A percentile compares a stretch with the other conserved stretches of the same genome.
Evolutionary conservation across 1,140 invertebrate species (phyloP).

Genomic region (Dendroctonus ponderosae): DNA sequence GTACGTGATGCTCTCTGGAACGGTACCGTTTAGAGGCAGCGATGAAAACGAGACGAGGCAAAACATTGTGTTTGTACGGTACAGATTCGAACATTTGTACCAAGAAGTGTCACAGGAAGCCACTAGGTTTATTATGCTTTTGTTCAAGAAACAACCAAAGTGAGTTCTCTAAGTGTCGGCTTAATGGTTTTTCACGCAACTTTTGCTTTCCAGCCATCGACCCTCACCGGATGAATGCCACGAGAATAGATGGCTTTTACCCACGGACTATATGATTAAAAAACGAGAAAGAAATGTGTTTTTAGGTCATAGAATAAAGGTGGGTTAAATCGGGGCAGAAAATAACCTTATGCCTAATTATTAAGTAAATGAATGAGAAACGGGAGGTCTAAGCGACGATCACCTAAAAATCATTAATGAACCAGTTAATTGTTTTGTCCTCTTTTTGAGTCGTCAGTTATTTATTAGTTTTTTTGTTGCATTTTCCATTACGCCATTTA

Average conservation of each 20-base stretch:
- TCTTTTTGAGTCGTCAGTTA: too few relatives aligned
- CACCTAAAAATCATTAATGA: background rate
- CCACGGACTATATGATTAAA: conserved; percentile 89
- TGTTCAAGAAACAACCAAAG: conserved; percentile 92
- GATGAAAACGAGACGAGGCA: conserved; percentile 82
- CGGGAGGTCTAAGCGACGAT: conserved; percentile 21
- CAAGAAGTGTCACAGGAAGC: conserved; percentile 93
- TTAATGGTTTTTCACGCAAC: background rate
- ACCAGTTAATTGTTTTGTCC: background rate
- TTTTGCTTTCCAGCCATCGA: conserved; percentile 71
- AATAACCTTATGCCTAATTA: background rate
- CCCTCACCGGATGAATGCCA: conserved; percentile 90
- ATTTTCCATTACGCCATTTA: too few relatives aligned
- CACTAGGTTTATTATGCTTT: conserved; percentile 89
- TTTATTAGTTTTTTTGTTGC: too few relatives aligned
- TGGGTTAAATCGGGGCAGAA: conserved; percentile 2
- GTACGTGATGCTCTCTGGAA: conserved; percentile 92
- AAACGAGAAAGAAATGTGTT: conserved; percentile 87
- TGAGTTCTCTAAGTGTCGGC: conserved; percentile 51
- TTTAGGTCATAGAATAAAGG: conserved; percentile 73
- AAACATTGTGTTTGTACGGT: conserved; percentile 91
- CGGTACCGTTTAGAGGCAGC: conserved; percentile 85
- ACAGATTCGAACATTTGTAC: conserved; percentile 90
- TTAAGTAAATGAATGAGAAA: too few relatives aligned
- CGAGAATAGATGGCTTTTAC: conserved; percentile 92